Evolutionary conservation across 2,113 vertebrate genomes (phyloP), one percentile per base, ranked within the genome.

Genomic region (Myotis lucifugus): DNA sequence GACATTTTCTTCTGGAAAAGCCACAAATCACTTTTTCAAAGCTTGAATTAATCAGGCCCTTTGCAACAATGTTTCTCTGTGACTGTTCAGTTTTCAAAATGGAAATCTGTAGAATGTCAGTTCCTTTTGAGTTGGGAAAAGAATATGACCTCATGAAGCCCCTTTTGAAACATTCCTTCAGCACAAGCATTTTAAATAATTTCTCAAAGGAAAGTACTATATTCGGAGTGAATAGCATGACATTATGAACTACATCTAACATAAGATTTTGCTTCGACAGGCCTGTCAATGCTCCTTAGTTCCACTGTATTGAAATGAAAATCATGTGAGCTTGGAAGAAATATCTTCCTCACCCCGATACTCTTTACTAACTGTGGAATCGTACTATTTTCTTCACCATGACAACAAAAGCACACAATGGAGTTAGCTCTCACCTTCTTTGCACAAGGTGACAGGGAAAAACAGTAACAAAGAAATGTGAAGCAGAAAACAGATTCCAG

Each of bases 301-400:
- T 91, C 78, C 72, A 89, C 85, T 4, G 37, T 81, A 93, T 91
- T 94, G 91, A 95, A 96, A 83, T 88, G 89, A 95, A 94, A 96
- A 97, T 92, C 84, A 84, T 67, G 34, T 1, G 21, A 87, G 84
- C 93, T 94, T 29, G 70, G 84, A 89, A 96, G 74, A 93, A 94
- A 94, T 85, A 73, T 46, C 77, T 95, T 85, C 54, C 67, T 97
- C 85, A 81, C 89, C 79, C 88, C 14, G 85, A 46, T 85, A n/a
- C 37, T 94, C 94, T 88, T 69, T 94, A 95, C 93, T 95, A 96
- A 95, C 92, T 82, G 79, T 78, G 76, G 87, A 94, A 96, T 85
- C 74, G 94, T 81, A 50, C 81, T 93, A 83, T 95, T 94, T 95
- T 82, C 95, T 91, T 97, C 97, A 97, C 97, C 97, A 96, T 97